These are phyloP conservation scores for Scolopax mira DNA, from an alignment of 2,113 vertebrate genomes.

Conservation along the genomic window DNA sequence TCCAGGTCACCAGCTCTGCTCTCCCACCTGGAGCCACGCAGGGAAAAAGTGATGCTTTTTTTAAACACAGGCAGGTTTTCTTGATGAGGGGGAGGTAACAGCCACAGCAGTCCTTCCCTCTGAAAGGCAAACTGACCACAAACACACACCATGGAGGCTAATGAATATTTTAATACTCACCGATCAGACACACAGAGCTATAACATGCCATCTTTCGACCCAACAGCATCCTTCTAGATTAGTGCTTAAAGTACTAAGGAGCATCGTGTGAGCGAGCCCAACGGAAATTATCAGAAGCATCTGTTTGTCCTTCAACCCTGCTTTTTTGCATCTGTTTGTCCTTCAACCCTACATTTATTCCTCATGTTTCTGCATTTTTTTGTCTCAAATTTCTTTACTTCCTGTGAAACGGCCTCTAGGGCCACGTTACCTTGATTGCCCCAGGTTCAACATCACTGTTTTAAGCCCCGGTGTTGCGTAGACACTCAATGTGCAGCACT, in stretches of 20 bases:
- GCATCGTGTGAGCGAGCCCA: neutral
- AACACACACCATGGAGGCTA: neutral
- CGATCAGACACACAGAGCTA: neutral
- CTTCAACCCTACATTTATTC: neutral
- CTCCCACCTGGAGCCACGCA: neutral
- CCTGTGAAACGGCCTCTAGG: neutral
- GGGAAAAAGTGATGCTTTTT: neutral
- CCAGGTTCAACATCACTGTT: neutral
- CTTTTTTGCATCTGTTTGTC: neutral
- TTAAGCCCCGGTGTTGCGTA: neutral
- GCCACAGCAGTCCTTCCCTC: neutral
- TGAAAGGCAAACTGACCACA: neutral
- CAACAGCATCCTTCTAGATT: neutral
- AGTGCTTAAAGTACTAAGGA: neutral
- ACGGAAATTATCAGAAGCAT: neutral
- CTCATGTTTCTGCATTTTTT: neutral
- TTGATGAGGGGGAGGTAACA: neutral
- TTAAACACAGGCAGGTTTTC: neutral
- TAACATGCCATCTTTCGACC: neutral
- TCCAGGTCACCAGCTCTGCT: neutral
- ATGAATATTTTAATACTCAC: neutral
- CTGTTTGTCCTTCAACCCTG: neutral
- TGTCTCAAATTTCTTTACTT: neutral
- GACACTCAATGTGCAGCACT: accelerated
- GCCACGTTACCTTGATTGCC: neutral